A percentile compares a stretch with the other conserved stretches of the same genome.
phyloP scores from a whole-genome alignment of 2,113 vertebrate species.

The Gracilinanus agilis region DNA sequence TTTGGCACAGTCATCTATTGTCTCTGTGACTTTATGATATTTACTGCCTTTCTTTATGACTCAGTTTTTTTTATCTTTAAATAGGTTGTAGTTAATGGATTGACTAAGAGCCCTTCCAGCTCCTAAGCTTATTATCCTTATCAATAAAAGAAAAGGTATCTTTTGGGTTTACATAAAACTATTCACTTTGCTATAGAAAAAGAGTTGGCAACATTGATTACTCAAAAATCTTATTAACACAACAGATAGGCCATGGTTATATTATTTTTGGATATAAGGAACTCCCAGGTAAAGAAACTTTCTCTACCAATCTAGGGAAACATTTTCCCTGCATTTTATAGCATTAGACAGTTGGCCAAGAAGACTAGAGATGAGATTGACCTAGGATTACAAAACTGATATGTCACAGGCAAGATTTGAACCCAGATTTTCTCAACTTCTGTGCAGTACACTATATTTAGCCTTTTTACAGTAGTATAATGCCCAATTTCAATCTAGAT shows the following conservation, averaged over 20 bases:
- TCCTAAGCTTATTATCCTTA: not conserved
- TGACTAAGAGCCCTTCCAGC: not conserved
- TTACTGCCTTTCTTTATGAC: not conserved
- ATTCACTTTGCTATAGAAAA: not conserved
- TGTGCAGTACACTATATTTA: not conserved
- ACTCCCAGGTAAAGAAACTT: slow-evolving; percentile 38
- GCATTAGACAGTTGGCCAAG: not conserved
- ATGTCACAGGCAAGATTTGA: not conserved
- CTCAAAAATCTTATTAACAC: slow-evolving; percentile 18
- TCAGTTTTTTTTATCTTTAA: not conserved
- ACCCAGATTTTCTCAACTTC: not conserved
- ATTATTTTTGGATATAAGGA: not conserved
- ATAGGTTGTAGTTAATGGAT: not conserved
- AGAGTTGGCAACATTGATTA: not conserved
- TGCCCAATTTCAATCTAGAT: not conserved
- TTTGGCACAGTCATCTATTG: not conserved
- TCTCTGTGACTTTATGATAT: not conserved
- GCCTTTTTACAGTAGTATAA: not conserved
- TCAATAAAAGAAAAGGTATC: not conserved
- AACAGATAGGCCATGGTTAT: slow-evolving; percentile 47
- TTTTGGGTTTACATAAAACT: not conserved
- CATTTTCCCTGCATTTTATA: not conserved
- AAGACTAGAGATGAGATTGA: not conserved
- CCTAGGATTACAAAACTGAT: not conserved
- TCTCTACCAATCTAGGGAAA: not conserved